Percentiles rank a stretch among this genome's conserved stretches.
Conservation (phyloP, 1,140 invertebrate species). For the Nixonia krombeini region DNA sequence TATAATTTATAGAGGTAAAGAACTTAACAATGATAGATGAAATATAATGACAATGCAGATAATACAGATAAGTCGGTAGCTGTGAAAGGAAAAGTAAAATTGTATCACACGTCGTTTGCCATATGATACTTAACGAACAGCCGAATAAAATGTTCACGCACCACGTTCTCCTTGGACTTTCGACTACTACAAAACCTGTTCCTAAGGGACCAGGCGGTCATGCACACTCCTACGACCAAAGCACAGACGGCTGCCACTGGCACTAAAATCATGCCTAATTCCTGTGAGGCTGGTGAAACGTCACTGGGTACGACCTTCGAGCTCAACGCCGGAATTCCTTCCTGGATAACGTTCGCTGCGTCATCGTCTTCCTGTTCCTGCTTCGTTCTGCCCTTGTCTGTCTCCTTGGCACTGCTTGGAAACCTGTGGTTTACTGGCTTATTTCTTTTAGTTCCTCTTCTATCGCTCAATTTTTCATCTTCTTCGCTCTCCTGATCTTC, state of each 20-base stretch:
- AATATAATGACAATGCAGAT: too few species aligned
- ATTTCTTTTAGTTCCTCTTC: background rate
- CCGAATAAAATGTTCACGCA: constrained; percentile 52
- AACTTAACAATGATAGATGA: too few species aligned
- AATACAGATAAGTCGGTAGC: too few species aligned
- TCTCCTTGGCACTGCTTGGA: background rate
- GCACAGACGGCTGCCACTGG: constrained; percentile 74
- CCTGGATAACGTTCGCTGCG: constrained; percentile 55
- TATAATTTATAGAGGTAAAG: too few species aligned
- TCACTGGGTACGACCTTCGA: constrained; percentile 57
- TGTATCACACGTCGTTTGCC: too few species aligned
- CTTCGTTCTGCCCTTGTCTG: constrained; percentile 23
- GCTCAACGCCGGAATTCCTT: constrained; percentile 56
- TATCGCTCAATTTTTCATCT: background rate
- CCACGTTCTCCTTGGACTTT: constrained; percentile 76
- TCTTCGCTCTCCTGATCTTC: constrained; percentile 9
- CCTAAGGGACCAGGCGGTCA: constrained; percentile 73
- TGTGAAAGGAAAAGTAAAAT: too few species aligned
- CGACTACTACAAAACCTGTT: constrained; percentile 73
- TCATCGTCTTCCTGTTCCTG: background rate
- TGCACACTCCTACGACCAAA: constrained; percentile 73
- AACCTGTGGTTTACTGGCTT: constrained; percentile 4
- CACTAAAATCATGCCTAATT: constrained; percentile 73
- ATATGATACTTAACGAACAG: too few species aligned
- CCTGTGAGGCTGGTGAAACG: constrained; percentile 55